Base-by-base conservation (phyloP, 1,140 invertebrate genomes). In the Nylanderia fulva region DNA sequence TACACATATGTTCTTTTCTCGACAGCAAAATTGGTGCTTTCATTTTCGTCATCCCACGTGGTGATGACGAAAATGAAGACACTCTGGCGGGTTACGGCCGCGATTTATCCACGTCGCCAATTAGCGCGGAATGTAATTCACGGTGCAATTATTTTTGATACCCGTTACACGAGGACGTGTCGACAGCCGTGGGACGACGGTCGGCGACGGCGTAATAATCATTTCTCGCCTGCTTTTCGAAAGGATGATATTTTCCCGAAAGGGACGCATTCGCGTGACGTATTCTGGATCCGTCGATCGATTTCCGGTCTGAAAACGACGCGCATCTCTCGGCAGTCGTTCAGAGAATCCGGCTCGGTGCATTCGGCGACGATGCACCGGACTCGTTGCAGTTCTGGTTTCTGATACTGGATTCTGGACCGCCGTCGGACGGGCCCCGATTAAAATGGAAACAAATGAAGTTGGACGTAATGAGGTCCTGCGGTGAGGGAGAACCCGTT, bases 401-500 rank as follows among this genome's bases (percentile, higher is more conserved):
- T 90, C 88, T 89, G 87, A 80, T 89, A 89, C 87, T 89, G 88
- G 88, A 89, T 89, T 89, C 87, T 89, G 88, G 79, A 89, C 74
- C 77, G 84, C 82, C 82, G 66, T 68, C 80, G 66, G 85, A 80
- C 85, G 60, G 56, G 85, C 72, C 58, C 90, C 89, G 91, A 93
- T 93, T 92, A 92, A 92, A 93, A 93, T 90, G 91, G 87, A 92
- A 93, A 92, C 91, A 93, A 93, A 93, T 91, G 85, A 92, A 92
- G 80, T 85, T 82, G 77, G 92, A 91, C 90, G 91, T 93, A 93
- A 93, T 93, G 92, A 93, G 92, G 91, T 92, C 90, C 92, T 85
- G 87, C 86, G 89, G 86, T 87, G 91, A 88, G 90, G 91, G 88
- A 92, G 90, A 93, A 93, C 92, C 90, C 91, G 92, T 93, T 93